These are phyloP conservation scores for Mesaphorura yosii DNA, from an alignment of 1,140 invertebrate genomes.

Conservation along the genomic window DNA sequence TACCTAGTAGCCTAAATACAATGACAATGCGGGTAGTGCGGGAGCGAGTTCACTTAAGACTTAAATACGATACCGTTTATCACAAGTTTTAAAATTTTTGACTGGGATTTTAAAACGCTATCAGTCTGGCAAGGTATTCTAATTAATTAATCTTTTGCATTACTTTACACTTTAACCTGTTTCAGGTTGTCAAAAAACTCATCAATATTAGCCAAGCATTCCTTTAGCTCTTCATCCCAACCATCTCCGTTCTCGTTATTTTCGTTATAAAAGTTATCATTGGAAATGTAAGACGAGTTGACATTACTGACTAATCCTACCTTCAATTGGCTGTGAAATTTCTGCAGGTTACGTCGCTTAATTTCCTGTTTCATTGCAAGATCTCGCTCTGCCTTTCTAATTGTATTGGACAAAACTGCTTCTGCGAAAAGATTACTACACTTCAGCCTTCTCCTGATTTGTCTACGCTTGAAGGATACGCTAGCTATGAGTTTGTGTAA, in stretches of 20 bases:
- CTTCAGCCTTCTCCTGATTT: conserved; percentile 17
- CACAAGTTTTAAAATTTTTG: no score
- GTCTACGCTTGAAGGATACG: conserved; percentile 22
- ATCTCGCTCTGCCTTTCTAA: conserved; percentile 15
- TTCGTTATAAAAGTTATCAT: conserved; percentile 3
- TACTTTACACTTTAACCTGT: conserved; percentile 17
- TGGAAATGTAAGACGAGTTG: background rate
- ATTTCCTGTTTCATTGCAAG: conserved; percentile 20
- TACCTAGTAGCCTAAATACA: no score
- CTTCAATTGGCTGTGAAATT: conserved; percentile 17
- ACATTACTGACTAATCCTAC: conserved; percentile 8
- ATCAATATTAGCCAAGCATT: conserved; percentile 22
- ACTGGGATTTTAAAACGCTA: no score
- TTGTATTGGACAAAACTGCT: conserved; percentile 17
- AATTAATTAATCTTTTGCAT: no score
- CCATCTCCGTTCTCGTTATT: background rate
- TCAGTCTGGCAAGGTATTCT: no score
- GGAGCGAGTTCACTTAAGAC: no score
- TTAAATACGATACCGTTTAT: no score
- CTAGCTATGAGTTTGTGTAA: conserved; percentile 24
- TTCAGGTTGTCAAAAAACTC: conserved; percentile 26
- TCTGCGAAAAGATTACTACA: conserved; percentile 25
- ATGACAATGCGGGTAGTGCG: no score
- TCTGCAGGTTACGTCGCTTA: conserved; percentile 21
- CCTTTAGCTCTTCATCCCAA: conserved; percentile 15